Evolutionary conservation across 2,888 invertebrate genomes (phyloP).

Genomic region (Arrhopalites spinosus): DNA sequence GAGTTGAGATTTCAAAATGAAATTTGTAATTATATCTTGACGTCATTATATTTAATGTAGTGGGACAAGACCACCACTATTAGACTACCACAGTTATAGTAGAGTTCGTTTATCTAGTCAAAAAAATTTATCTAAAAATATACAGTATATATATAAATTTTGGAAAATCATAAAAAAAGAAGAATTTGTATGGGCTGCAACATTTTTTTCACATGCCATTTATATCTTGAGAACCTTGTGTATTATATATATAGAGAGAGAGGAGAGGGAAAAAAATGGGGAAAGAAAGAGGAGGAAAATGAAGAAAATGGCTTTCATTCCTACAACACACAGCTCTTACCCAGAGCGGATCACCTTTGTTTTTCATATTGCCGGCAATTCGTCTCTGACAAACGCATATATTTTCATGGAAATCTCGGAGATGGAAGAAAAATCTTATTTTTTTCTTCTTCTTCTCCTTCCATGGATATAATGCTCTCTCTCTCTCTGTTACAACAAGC

Average conservation of each 20-base stretch:
- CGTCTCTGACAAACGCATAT: constrained; percentile 38
- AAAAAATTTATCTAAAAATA: too few relatives aligned
- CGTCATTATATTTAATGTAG: too few relatives aligned
- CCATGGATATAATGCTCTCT: too few relatives aligned
- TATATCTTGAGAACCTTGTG: not conserved
- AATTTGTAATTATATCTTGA: too few relatives aligned
- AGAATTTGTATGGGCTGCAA: too few relatives aligned
- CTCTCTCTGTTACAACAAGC: too few relatives aligned
- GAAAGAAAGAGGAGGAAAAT: not conserved
- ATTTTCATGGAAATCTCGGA: constrained; percentile 16
- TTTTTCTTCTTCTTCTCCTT: not conserved
- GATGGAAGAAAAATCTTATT: not conserved
- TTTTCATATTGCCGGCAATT: constrained; percentile 31
- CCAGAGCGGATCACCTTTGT: constrained; percentile 23
- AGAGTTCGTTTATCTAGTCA: too few relatives aligned
- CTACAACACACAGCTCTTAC: not conserved
- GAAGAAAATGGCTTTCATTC: not conserved
- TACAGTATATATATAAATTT: too few relatives aligned
- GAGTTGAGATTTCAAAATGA: too few relatives aligned
- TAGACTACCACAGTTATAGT: too few relatives aligned
- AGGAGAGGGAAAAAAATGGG: not conserved
- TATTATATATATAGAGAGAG: not conserved
- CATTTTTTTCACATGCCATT: not conserved
- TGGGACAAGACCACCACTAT: too few relatives aligned
- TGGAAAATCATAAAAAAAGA: too few relatives aligned